Evolutionary conservation across 2,888 invertebrate genomes (phyloP).

Genomic region (Megamerina dolium): DNA sequence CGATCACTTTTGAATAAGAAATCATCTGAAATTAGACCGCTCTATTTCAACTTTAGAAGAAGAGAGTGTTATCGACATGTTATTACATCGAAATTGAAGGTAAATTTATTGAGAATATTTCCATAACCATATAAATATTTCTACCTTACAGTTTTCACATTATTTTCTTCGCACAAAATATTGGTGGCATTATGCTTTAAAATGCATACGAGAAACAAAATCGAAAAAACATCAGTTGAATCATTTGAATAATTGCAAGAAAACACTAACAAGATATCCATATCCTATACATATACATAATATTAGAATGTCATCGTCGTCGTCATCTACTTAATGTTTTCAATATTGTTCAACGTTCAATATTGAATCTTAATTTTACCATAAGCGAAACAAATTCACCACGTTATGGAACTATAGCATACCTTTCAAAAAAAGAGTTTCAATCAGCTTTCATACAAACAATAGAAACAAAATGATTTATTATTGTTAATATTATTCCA

Average conservation of each 20-base stretch:
- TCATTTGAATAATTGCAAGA: neutral
- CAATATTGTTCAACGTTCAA: too few species aligned
- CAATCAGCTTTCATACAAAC: too few species aligned
- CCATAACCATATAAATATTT: neutral
- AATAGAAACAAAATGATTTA: too few species aligned
- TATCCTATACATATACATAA: neutral
- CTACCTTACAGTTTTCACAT: neutral
- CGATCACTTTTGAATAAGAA: conserved; percentile 37
- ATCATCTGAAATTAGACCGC: conserved; percentile 30
- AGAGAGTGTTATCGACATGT: conserved; percentile 32
- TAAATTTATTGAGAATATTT: neutral
- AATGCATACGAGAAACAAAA: neutral
- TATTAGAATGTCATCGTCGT: neutral
- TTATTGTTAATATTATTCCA: too few species aligned
- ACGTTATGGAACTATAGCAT: too few species aligned
- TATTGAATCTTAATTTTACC: too few species aligned
- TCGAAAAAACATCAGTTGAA: neutral
- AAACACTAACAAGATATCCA: neutral
- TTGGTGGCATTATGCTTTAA: neutral
- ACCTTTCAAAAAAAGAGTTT: too few species aligned
- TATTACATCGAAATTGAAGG: conserved; percentile 5
- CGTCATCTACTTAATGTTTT: too few species aligned
- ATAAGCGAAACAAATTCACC: too few species aligned
- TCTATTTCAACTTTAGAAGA: conserved; percentile 34
- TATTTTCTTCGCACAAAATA: neutral